Conservation (phyloP, 2,113 vertebrate species). For the Atlantisia rogersi region DNA sequence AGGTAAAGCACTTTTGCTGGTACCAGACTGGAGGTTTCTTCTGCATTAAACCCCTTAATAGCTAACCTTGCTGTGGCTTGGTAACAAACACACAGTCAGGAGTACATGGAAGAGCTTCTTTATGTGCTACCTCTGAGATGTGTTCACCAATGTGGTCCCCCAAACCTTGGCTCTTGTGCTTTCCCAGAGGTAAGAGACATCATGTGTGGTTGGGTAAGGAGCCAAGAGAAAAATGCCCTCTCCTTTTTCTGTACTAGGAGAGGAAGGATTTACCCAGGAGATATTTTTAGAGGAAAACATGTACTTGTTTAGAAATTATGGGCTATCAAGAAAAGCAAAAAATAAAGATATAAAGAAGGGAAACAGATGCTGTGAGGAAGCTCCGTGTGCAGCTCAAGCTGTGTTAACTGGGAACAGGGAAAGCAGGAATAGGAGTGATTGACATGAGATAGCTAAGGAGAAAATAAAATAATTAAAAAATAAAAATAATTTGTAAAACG, state of each 20-base stretch:
- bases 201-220: neutral
- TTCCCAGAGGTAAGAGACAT: neutral
- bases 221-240: neutral
- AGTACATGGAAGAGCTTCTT: neutral
- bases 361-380: neutral
- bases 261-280: neutral
- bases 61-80: neutral
- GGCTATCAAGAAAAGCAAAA: neutral
- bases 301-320: neutral
- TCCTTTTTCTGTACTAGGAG: neutral
- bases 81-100: neutral
- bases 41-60: neutral
- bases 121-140: rapidly evolving
- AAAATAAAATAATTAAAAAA: neutral
- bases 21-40: neutral
- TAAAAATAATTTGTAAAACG: neutral
- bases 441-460: neutral
- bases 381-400: neutral
- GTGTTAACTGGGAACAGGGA: neutral
- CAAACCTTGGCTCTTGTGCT: neutral
- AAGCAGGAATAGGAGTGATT: neutral
- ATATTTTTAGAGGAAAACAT: neutral
- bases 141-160: neutral
- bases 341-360: neutral
- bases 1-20: neutral